These are phyloP conservation scores for Isotomurus palustris DNA, from an alignment of 2,888 invertebrate genomes.

Conservation along the genomic window DNA sequence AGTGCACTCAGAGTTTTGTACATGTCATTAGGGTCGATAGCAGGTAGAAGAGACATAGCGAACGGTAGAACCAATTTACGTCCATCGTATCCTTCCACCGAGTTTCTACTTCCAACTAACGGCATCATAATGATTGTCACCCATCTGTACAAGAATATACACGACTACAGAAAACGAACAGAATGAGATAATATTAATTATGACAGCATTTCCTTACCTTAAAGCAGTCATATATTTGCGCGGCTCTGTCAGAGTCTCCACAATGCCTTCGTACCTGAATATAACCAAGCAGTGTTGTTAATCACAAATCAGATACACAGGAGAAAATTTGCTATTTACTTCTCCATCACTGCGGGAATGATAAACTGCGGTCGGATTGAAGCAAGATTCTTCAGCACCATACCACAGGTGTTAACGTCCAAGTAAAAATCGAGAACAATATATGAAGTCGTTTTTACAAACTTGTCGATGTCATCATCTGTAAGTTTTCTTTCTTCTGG, in stretches of 20 bases:
- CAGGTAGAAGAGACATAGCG: constrained; percentile 73
- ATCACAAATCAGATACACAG: background rate
- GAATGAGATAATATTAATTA: no score
- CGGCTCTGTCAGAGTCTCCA: constrained; percentile 84
- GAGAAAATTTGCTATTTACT: constrained; percentile 49
- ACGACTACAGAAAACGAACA: no score
- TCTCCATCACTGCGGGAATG: constrained; percentile 75
- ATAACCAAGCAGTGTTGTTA: background rate
- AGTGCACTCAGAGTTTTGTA: constrained; percentile 67
- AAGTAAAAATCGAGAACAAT: constrained; percentile 44
- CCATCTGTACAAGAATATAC: no score
- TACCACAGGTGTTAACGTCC: constrained; percentile 39
- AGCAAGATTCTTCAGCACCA: constrained; percentile 64
- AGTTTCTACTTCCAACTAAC: constrained; percentile 54
- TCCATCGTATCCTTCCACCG: constrained; percentile 58
- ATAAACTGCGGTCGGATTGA: constrained; percentile 74
- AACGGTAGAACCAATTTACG: constrained; percentile 76
- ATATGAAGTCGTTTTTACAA: constrained; percentile 58
- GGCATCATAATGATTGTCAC: constrained; percentile 65
- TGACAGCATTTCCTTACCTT: no score
- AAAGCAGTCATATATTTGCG: constrained; percentile 72
- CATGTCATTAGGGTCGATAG: constrained; percentile 58
- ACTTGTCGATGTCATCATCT: constrained; percentile 73
- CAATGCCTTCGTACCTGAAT: constrained; percentile 38
- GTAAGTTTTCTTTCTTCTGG: constrained; percentile 67